A percentile compares a stretch with the other conserved stretches of the same genome.
phyloP scores from a whole-genome alignment of 2,888 invertebrate species.

The Athalia cordata region DNA sequence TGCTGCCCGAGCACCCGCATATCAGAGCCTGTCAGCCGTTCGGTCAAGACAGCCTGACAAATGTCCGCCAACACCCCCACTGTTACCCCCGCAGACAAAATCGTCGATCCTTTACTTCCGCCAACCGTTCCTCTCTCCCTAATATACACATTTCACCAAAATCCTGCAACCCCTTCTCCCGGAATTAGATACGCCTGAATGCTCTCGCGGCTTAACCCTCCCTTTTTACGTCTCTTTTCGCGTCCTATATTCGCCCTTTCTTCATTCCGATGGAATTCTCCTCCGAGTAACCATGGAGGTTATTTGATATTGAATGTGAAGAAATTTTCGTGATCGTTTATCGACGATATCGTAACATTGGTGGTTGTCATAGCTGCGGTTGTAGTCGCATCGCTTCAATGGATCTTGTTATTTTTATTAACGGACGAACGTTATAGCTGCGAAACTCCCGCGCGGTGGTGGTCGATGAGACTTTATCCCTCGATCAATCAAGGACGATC shows the following conservation, averaged over 20 bases:
- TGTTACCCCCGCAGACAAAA: conserved; percentile 11
- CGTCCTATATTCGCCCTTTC: background rate
- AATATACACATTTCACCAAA: background rate
- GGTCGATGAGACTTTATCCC: conserved; percentile 56
- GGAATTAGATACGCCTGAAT: conserved; percentile 60
- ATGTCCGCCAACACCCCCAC: conserved; percentile 59
- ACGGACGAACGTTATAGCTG: conserved; percentile 11
- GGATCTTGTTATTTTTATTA: conserved; percentile 9
- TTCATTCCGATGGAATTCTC: background rate
- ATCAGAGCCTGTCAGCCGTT: conserved; percentile 55
- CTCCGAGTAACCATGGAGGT: background rate
- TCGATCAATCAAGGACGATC: conserved; percentile 62
- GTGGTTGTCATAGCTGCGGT: background rate
- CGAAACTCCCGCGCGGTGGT: background rate
- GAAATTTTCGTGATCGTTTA: conserved; percentile 4
- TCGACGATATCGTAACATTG: conserved; percentile 20
- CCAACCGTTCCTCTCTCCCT: no score
- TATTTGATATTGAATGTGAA: background rate
- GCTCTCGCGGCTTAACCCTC: conserved; percentile 9
- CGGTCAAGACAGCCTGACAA: conserved; percentile 58
- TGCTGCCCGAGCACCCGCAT: conserved; percentile 55
- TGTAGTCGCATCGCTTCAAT: conserved; percentile 21
- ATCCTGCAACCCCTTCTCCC: conserved; percentile 57
- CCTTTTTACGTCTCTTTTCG: background rate
- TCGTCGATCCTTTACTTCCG: conserved; percentile 17